phyloP scores from a whole-genome alignment of 1,140 invertebrate genomes.

The Mercenaria mercenaria region DNA sequence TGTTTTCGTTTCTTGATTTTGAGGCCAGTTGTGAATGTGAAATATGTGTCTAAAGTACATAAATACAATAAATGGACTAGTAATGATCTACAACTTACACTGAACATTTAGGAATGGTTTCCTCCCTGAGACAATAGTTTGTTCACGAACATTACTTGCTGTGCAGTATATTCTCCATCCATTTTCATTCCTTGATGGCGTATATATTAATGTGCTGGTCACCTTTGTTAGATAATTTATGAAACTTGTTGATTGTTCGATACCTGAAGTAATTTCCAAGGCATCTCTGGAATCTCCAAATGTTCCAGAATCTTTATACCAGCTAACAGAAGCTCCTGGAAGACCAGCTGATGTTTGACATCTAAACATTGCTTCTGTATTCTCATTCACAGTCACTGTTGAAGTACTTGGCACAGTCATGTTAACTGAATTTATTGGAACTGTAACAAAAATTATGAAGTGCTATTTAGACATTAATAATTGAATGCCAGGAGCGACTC shows the following conservation, averaged over 20 bases:
- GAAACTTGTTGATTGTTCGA: neutral
- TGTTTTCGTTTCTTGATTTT: no score
- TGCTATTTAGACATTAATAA: no score
- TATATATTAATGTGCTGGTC: neutral
- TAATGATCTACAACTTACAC: no score
- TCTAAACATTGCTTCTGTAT: neutral
- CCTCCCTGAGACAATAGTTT: neutral
- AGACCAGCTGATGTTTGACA: neutral
- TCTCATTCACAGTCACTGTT: neutral
- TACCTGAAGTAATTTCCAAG: neutral
- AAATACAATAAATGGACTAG: no score
- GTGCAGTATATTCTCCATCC: neutral
- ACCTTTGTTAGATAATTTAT: neutral
- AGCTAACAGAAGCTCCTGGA: neutral
- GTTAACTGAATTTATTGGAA: neutral
- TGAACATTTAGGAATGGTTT: neutral
- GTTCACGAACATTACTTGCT: neutral
- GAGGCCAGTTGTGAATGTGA: no score
- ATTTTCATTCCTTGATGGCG: neutral
- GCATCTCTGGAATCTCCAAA: neutral
- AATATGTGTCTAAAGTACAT: no score
- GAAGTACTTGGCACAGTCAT: neutral
- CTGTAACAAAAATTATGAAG: no score
- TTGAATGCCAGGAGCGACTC: no score
- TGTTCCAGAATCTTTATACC: constrained; percentile 9